Percentiles rank a stretch among this genome's conserved stretches.
phyloP scores from a whole-genome alignment of 2,888 invertebrate genomes.

The Anticlea derivata region DNA sequence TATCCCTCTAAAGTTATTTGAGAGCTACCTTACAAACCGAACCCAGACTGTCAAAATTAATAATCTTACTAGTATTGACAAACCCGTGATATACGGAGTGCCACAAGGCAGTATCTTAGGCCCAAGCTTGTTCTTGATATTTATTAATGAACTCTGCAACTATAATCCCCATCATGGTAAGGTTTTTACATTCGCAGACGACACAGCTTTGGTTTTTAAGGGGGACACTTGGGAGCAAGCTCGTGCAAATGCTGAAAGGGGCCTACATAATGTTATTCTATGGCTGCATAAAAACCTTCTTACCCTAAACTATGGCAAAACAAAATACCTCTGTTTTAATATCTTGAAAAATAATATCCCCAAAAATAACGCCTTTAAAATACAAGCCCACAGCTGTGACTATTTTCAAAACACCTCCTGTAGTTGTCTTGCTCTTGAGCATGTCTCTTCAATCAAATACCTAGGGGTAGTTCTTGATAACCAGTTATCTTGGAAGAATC shows the following conservation, averaged over 20 bases:
- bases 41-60: not conserved
- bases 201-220: conserved; percentile 21
- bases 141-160: conserved; percentile 19
- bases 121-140: conserved; percentile 16
- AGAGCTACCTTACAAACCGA: not conserved
- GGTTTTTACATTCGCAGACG: conserved; percentile 21
- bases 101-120: conserved; percentile 24
- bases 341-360: not conserved
- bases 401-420: not conserved
- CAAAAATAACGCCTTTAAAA: not conserved
- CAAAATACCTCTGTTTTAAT: conserved; percentile 2
- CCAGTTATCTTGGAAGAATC: conserved; percentile 6
- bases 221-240: conserved; percentile 12
- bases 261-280: not conserved
- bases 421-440: not conserved
- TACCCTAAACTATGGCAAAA: conserved; percentile 14
- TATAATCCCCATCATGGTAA: not conserved
- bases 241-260: conserved; percentile 2
- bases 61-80: not conserved
- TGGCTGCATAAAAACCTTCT: conserved; percentile 21
- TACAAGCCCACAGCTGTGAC: not conserved
- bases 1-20: not conserved
- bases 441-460: conserved; percentile 10
- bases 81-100: conserved; percentile 7
- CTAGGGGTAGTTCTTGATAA: conserved; percentile 10